phyloP scores from a whole-genome alignment of 35 echinoderm and acorn worm species.

The Acanthaster planci region DNA sequence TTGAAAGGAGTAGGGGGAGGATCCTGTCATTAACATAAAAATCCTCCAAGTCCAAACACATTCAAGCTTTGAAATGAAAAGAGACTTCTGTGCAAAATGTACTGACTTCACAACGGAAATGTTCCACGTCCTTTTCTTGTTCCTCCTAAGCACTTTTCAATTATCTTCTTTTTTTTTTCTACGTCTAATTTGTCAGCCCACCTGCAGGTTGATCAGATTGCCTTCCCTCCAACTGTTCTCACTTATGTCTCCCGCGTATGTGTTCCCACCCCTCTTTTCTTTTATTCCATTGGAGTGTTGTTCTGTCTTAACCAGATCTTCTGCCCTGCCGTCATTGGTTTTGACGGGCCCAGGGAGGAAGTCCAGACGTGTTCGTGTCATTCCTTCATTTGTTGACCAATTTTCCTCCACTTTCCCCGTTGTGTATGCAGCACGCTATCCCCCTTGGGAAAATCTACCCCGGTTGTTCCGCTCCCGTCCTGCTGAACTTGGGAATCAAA shows the following conservation, averaged over 20 bases:
- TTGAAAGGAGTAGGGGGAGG: too few relatives aligned
- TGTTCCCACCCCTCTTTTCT: background rate
- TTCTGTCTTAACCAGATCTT: conserved; percentile 15
- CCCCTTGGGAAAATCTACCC: background rate
- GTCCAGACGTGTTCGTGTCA: conserved; percentile 1
- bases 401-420: background rate
- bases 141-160: too few relatives aligned
- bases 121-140: too few relatives aligned
- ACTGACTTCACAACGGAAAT: too few relatives aligned
- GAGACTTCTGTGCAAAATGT: too few relatives aligned
- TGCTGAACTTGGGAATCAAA: background rate
- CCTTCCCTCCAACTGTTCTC: background rate
- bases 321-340: background rate
- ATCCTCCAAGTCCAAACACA: too few relatives aligned
- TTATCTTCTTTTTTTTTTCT: too few relatives aligned
- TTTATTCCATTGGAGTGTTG: background rate
- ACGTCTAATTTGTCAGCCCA: too few relatives aligned
- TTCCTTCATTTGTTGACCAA: conserved; percentile 11
- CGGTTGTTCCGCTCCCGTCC: background rate
- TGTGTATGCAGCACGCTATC: background rate
- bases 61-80: too few relatives aligned
- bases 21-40: too few relatives aligned
- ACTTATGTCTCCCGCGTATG: background rate
- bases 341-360: background rate
- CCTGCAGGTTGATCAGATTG: too few relatives aligned